Percentiles rank a stretch among this genome's conserved stretches.
Conservation (phyloP, 1,140 invertebrate species). For the honey bee (Apis mellifera) region DNA sequence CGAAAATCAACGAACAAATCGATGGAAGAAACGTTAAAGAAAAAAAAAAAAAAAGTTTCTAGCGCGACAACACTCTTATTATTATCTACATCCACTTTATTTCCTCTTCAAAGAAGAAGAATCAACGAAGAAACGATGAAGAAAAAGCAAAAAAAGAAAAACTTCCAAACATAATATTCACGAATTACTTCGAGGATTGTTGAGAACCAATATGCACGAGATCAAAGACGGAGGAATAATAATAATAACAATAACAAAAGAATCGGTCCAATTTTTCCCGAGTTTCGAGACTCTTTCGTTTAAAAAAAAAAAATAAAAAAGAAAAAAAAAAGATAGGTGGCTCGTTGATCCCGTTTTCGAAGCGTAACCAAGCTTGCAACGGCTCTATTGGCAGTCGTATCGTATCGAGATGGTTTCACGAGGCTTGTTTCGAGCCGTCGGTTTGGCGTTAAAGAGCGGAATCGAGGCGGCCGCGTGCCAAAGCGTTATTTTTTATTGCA, state of each 20-base stretch:
- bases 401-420: slow-evolving; percentile 6
- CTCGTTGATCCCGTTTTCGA: slow-evolving; percentile 23
- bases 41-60: too few relatives aligned
- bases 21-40: too few relatives aligned
- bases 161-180: too few relatives aligned
- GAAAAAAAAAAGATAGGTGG: neutral
- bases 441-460: slow-evolving; percentile 7
- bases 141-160: neutral
- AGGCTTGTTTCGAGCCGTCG: slow-evolving; percentile 4
- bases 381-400: slow-evolving; percentile 21
- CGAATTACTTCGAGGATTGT: too few relatives aligned
- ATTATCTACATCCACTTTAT: too few relatives aligned
- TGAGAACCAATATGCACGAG: neutral
- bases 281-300: neutral
- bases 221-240: neutral
- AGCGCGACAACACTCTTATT: too few relatives aligned
- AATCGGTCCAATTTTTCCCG: slow-evolving; percentile 15
- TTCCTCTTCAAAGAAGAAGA: too few relatives aligned
- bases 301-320: neutral
- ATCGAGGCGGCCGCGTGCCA: slow-evolving; percentile 20
- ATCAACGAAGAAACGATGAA: neutral
- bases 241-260: neutral
- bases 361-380: slow-evolving; percentile 24
- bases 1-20: too few relatives aligned
- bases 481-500: slow-evolving; percentile 25